Percentiles rank a stretch among this genome's conserved stretches.
Conservation (phyloP, 2,797 vertebrate species). For the Pelobates cultripes region DNA sequence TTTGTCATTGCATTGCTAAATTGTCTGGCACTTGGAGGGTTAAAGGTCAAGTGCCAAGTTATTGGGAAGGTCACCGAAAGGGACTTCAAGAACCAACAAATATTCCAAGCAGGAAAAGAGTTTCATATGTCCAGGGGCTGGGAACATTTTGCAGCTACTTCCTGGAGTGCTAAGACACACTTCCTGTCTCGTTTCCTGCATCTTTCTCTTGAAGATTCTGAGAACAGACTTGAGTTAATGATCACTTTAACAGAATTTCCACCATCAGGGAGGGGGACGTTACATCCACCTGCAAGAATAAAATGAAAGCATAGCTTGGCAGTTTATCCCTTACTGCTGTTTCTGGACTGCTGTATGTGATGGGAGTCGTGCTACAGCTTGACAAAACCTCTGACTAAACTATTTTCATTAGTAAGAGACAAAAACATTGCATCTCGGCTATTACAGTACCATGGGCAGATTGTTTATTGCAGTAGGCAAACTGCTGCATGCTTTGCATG, state of each 20-base stretch:
- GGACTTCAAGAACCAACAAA: slow-evolving; percentile 51
- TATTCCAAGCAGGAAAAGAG: slow-evolving; percentile 68
- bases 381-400: too few species aligned
- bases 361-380: too few species aligned
- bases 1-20: not conserved
- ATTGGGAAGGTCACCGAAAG: slow-evolving; percentile 24
- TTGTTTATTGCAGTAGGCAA: too few species aligned
- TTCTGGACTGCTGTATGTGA: not conserved
- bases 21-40: not conserved
- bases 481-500: too few species aligned
- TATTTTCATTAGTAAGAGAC: too few species aligned
- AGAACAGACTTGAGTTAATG: slow-evolving; percentile 50
- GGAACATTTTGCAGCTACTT: slow-evolving; percentile 67
- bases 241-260: slow-evolving; percentile 37
- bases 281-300: not conserved
- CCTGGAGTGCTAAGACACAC: slow-evolving; percentile 70
- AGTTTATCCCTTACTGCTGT: not conserved
- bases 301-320: not conserved
- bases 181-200: slow-evolving; percentile 74
- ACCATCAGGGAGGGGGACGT: slow-evolving; percentile 8
- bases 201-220: slow-evolving; percentile 68
- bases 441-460: too few species aligned
- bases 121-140: slow-evolving; percentile 66
- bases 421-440: too few species aligned
- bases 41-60: slow-evolving; percentile 36